Conservation (phyloP, 37 sponge, comb jelly and placozoan species). For the Trichoplax adhaerens region DNA sequence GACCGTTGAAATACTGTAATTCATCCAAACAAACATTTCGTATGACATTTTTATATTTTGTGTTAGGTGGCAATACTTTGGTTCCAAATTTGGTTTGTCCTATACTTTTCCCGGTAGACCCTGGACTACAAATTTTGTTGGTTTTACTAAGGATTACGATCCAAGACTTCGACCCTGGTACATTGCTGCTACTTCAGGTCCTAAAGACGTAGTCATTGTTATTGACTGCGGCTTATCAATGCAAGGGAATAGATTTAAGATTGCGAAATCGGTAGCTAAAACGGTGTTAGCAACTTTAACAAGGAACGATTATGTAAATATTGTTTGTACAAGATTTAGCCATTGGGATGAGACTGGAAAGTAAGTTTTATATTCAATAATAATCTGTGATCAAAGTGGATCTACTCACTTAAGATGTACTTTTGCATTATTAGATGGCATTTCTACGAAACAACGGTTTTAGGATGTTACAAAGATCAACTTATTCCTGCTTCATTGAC, state of each 20-base stretch:
- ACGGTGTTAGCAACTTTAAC: slow-evolving; percentile 5
- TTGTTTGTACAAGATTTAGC: not conserved
- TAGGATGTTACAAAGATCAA: not conserved
- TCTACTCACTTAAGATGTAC: too few relatives aligned
- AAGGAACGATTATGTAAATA: not conserved
- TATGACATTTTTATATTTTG: too few relatives aligned
- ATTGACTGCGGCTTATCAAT: slow-evolving; percentile 10
- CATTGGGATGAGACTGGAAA: too few relatives aligned
- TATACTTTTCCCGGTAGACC: too few relatives aligned
- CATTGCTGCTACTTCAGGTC: slow-evolving; percentile 23
- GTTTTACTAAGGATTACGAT: slow-evolving; percentile 4
- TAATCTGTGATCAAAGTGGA: too few relatives aligned
- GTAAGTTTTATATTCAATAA: too few relatives aligned
- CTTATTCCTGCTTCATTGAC: slow-evolving; percentile 3
- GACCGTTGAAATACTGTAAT: too few relatives aligned
- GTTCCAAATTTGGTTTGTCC: too few relatives aligned
- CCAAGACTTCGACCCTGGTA: slow-evolving; percentile 26
- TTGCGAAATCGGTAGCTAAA: slow-evolving; percentile 4
- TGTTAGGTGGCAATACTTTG: too few relatives aligned
- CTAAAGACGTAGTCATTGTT: slow-evolving; percentile 28
- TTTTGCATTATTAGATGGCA: too few relatives aligned
- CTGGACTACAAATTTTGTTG: too few relatives aligned
- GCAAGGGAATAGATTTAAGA: not conserved
- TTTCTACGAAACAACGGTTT: not conserved
- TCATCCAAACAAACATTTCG: too few relatives aligned